Conservation (phyloP, 1,140 invertebrate species). For the Drepana arcuata region DNA sequence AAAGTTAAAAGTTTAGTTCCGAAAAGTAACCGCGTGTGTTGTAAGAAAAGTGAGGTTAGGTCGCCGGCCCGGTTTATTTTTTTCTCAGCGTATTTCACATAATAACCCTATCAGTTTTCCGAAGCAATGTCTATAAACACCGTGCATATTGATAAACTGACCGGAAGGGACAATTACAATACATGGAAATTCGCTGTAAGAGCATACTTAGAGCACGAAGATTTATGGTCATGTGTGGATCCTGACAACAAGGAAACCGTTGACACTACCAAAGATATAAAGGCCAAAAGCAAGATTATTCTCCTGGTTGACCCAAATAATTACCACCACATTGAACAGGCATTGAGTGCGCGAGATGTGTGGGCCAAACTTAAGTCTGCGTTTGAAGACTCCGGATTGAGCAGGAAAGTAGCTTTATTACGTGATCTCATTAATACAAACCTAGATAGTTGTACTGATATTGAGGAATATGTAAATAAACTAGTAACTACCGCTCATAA, state of each 20-base stretch:
- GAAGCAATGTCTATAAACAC: too few relatives aligned
- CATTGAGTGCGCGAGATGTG: constrained; percentile 19
- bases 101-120: too few relatives aligned
- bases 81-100: too few relatives aligned
- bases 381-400: constrained; percentile 38
- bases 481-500: constrained; percentile 37
- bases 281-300: constrained; percentile 29
- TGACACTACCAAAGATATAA: constrained; percentile 18
- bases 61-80: too few relatives aligned
- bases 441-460: constrained; percentile 22
- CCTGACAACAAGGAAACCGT: constrained; percentile 9
- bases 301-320: constrained; percentile 34
- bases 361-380: constrained; percentile 27
- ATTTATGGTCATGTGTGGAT: constrained; percentile 18
- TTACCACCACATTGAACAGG: constrained; percentile 15
- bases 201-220: constrained; percentile 9
- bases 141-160: constrained; percentile 9
- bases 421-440: constrained; percentile 24
- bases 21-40: too few relatives aligned
- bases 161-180: constrained; percentile 11
- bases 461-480: constrained; percentile 41
- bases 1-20: too few relatives aligned
- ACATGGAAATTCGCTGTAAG: constrained; percentile 15
- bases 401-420: constrained; percentile 36
- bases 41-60: too few relatives aligned